phyloP scores from a whole-genome alignment of 2,888 invertebrate species.

The Caenorhabditis doughertyi region DNA sequence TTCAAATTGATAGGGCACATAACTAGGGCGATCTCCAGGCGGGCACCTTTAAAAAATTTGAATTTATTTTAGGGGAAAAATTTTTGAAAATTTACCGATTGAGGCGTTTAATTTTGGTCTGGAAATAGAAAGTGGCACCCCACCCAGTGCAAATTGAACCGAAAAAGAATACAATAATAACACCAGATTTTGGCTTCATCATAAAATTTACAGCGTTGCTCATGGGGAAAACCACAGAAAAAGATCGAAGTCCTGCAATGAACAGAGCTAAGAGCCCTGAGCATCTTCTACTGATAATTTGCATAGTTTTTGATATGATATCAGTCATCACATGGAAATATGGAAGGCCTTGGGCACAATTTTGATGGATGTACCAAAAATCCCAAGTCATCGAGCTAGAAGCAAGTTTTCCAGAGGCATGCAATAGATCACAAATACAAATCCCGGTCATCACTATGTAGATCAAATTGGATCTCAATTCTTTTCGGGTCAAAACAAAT shows the following conservation, averaged over 20 bases:
- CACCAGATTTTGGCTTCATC: not conserved
- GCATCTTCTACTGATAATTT: not conserved
- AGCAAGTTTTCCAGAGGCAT: not conserved
- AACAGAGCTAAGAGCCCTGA: not conserved
- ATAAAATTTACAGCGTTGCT: constrained; percentile 13
- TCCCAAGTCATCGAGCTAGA: not conserved
- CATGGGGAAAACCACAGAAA: constrained; percentile 9
- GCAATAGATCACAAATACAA: constrained; percentile 7
- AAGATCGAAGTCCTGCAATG: not conserved
- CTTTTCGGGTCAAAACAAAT: not conserved
- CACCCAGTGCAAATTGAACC: no score
- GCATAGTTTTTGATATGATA: not conserved
- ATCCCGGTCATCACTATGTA: constrained; percentile 22
- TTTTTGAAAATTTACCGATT: no score
- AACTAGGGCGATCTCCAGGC: no score
- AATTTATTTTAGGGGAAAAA: no score
- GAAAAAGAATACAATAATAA: not conserved
- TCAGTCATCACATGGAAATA: constrained; percentile 8
- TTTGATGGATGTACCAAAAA: not conserved
- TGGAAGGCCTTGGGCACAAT: no score
- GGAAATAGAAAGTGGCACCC: no score
- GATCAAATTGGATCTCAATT: constrained; percentile 15
- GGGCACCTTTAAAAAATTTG: no score
- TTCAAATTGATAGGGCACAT: no score
- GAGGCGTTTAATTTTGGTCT: no score